Percentiles rank a stretch among this genome's conserved stretches.
These are phyloP conservation scores for Uria aalge DNA, from an alignment of 2,113 vertebrate species.

Conservation along the genomic window DNA sequence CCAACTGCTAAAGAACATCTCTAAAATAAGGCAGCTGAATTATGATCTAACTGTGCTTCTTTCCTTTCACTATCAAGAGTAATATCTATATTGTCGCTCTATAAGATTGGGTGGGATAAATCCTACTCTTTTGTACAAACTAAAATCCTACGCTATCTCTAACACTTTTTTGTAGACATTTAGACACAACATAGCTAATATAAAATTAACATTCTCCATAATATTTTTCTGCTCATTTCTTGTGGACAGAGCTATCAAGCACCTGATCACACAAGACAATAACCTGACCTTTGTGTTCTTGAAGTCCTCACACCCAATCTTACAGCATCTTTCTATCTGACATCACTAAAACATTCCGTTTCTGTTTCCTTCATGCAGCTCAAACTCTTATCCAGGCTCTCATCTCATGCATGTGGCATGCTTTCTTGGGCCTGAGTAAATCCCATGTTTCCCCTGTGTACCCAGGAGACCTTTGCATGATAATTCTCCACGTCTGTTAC, in stretches of 20 bases:
- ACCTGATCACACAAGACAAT: not conserved
- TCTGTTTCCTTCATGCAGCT: not conserved
- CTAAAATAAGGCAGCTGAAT: not conserved
- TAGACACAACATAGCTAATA: not conserved
- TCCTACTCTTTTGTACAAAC: not conserved
- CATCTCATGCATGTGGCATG: not conserved
- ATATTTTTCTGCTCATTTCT: not conserved
- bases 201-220: not conserved
- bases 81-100: not conserved
- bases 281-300: not conserved
- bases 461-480: not conserved
- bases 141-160: not conserved
- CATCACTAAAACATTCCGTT: not conserved
- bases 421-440: not conserved
- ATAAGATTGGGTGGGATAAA: not conserved
- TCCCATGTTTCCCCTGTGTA: not conserved
- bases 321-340: not conserved
- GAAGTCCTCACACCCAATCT: not conserved
- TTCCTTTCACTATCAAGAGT: not conserved
- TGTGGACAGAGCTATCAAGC: not conserved
- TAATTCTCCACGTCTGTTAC: not conserved
- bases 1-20: not conserved
- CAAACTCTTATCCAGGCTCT: not conserved
- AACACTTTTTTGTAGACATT: not conserved
- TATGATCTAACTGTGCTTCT: not conserved